These are phyloP conservation scores for Larimichthys crocea DNA, from an alignment of 2,113 vertebrate genomes.

Conservation along the genomic window DNA sequence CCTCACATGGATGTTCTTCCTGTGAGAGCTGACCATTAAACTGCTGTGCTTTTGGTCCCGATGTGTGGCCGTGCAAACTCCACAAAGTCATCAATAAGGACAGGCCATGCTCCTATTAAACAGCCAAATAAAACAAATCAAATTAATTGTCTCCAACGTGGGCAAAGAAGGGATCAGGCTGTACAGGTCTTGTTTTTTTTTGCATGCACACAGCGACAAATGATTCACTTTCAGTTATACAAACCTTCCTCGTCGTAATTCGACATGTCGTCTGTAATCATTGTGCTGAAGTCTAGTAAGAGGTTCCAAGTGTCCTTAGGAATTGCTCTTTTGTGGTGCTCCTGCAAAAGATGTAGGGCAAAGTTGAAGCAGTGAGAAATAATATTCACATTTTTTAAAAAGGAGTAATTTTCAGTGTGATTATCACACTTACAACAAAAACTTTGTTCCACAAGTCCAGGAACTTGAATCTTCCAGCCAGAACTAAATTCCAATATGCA, in stretches of 20 bases:
- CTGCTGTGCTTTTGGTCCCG: slow-evolving; percentile 86
- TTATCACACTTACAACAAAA: slow-evolving; percentile 90
- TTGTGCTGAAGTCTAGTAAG: slow-evolving; percentile 94
- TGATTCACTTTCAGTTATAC: slow-evolving; percentile 24
- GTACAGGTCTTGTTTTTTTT: no score
- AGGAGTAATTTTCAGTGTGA: not conserved
- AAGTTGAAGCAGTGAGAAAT: accelerated
- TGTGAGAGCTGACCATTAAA: slow-evolving; percentile 84
- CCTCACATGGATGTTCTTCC: not conserved
- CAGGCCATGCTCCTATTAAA: slow-evolving; percentile 91
- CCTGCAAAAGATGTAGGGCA: slow-evolving; percentile 73
- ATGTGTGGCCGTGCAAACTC: slow-evolving; percentile 93
- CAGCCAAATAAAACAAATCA: not conserved
- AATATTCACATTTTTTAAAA: no score
- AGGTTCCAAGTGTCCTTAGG: slow-evolving; percentile 98
- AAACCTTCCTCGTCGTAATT: slow-evolving; percentile 97
- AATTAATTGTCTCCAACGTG: not conserved
- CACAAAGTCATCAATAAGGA: slow-evolving; percentile 95
- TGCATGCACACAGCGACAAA: no score
- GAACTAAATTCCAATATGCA: slow-evolving; percentile 96
- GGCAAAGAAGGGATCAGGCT: not conserved
- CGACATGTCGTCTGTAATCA: slow-evolving; percentile 97
- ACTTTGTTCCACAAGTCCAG: slow-evolving; percentile 96
- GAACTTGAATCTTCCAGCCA: slow-evolving; percentile 95
- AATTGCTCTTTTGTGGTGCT: slow-evolving; percentile 96